Conservation (phyloP, 2,113 vertebrate genomes). For the Ochotona curzoniae region DNA sequence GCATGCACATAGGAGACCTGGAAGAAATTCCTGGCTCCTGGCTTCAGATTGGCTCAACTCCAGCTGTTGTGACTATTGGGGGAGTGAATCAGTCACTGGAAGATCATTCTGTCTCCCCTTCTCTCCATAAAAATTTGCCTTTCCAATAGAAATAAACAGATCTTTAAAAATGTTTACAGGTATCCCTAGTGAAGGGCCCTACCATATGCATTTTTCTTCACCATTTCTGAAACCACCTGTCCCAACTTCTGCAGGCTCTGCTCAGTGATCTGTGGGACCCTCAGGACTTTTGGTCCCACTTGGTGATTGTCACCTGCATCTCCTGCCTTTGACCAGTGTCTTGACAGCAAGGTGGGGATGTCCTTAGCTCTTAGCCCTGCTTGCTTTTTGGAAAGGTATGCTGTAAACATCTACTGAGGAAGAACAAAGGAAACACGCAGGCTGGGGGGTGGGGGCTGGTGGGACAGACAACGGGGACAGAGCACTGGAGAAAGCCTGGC, state of each 20-base stretch:
- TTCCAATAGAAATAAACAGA: no score
- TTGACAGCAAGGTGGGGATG: not conserved
- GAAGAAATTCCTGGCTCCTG: no score
- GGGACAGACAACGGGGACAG: not conserved
- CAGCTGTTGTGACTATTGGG: no score
- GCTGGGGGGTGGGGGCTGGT: not conserved
- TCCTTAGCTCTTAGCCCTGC: not conserved
- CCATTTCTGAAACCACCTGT: not conserved
- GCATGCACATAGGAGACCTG: no score
- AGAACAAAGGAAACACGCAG: constrained; percentile 2
- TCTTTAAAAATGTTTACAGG: no score
- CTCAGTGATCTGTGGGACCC: not conserved
- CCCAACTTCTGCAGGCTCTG: not conserved
- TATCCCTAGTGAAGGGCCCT: not conserved
- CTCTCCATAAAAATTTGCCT: no score
- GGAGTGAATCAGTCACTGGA: no score
- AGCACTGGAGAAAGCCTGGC: not conserved
- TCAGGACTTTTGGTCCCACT: not conserved
- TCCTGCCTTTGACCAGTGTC: not conserved
- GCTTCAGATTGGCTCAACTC: no score
- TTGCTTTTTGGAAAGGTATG: not conserved
- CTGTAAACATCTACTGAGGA: not conserved
- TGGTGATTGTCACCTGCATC: not conserved
- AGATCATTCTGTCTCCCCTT: no score
- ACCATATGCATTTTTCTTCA: not conserved